Evolutionary conservation across 1,140 invertebrate genomes (phyloP).

Genomic region (Drosophila neocordata): DNA sequence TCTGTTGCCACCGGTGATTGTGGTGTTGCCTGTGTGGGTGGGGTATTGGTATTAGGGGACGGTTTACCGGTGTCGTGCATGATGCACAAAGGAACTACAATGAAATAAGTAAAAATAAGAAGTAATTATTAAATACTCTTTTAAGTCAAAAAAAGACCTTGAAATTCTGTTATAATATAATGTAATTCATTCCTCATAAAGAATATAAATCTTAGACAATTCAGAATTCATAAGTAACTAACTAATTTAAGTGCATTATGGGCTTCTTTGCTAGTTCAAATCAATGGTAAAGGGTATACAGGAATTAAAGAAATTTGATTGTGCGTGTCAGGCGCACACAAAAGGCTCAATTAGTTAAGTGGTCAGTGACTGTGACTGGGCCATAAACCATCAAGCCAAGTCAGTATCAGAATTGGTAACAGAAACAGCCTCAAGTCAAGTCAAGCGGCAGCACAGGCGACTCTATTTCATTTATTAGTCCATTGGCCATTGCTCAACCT

Average conservation of each 20-base stretch:
- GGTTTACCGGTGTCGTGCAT: constrained; percentile 76
- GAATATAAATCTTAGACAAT: too few species aligned
- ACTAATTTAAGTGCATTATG: neutral
- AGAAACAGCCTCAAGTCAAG: constrained; percentile 59
- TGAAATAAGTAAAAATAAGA: neutral
- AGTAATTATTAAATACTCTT: neutral
- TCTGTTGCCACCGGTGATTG: constrained; percentile 48
- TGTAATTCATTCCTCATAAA: too few species aligned
- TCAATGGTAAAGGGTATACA: neutral
- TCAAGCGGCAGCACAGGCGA: constrained; percentile 43
- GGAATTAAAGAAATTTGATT: constrained; percentile 63
- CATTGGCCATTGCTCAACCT: constrained; percentile 57
- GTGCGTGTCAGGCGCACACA: constrained; percentile 72
- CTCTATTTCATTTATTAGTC: constrained; percentile 70
- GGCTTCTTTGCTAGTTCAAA: neutral
- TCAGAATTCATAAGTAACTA: too few species aligned
- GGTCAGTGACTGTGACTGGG: constrained; percentile 56
- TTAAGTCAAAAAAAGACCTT: too few species aligned
- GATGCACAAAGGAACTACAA: constrained; percentile 73
- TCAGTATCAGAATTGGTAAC: constrained; percentile 15
- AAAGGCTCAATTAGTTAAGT: constrained; percentile 77
- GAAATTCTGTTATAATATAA: too few species aligned
- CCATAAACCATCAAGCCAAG: constrained; percentile 58
- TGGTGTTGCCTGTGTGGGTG: constrained; percentile 56
- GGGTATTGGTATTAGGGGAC: constrained; percentile 51